Base-by-base conservation (phyloP, 2,797 vertebrate species). In the Pangasius sanitwongsei region DNA sequence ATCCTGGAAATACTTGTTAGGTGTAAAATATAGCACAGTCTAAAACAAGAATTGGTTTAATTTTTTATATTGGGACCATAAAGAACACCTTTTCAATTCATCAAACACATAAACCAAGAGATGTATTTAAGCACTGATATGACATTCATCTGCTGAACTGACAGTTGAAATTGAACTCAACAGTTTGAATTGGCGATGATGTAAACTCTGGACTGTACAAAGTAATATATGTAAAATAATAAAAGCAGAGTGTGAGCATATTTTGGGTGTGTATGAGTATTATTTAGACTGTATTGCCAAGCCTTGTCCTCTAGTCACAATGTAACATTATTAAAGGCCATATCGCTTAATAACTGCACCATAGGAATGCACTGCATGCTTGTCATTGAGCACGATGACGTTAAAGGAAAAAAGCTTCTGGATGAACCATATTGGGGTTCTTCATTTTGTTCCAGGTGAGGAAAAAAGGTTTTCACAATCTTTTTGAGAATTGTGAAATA, bases 141-240 rank as follows among this genome's bases (percentile, higher is more conserved):
- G 28, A 23, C 50, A 61, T 48, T n/a, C 44, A n/a, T 84, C 55
- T 75, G 69, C 41, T 34, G 41, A 83, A 72, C 41, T 83, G 65
- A 59, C 15, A 23, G 4, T 20, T 70, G 23, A 63, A 34, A 44
- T 41, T 48, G 31, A 55, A 44, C 25, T 53, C 37, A 63, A 7
- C 18, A 37, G 59, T 61, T 67, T 31, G 53, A 80, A 34, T 37
- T 85, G 72, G 72, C 48, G 23, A 34, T 65, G 55, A 80, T 6
- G 11, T 83, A 1, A 83, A 44, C 80, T 55, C 70, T 85, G 61
- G 48, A 77, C 82, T 88, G 70, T 88, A 75, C 59, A 69, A 23
- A 88, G 53, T 69, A 67, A 80, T 74, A 88, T 78, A 50, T 67
- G 59, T 65, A 50, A 57, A 80, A 48, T 69, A 88, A 80, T 85